phyloP scores from a whole-genome alignment of 2,113 vertebrate genomes.

The Riparia riparia region DNA sequence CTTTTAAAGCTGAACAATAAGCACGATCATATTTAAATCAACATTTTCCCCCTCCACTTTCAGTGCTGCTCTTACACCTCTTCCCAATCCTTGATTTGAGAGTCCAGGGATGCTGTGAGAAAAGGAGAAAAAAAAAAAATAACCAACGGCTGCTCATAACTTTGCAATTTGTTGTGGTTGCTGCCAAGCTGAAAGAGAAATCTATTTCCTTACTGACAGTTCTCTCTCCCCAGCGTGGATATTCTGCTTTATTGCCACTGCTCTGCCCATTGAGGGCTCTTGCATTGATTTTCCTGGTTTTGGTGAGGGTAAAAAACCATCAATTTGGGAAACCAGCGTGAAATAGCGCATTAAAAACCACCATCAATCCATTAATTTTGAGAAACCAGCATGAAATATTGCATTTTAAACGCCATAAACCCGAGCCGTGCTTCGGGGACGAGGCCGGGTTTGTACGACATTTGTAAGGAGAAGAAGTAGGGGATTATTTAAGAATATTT shows the following conservation, averaged over 20 bases:
- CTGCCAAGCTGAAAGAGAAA: constrained; percentile 27
- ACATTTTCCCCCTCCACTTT: background rate
- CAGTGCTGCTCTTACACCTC: background rate
- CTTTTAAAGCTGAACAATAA: background rate
- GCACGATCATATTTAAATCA: accelerated
- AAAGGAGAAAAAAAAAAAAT: background rate
- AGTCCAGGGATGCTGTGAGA: background rate
- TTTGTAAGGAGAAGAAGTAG: background rate
- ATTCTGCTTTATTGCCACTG: background rate
- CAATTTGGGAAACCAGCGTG: background rate
- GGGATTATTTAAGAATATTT: background rate
- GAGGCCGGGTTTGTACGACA: background rate
- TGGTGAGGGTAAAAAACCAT: background rate
- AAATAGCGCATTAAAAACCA: background rate
- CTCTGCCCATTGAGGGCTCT: background rate
- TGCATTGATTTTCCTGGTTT: background rate
- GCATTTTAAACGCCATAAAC: background rate
- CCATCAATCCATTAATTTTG: background rate
- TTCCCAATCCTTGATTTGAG: background rate
- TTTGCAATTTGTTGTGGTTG: background rate
- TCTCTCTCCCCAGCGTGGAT: background rate
- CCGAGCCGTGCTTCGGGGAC: background rate
- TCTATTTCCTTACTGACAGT: constrained; percentile 14
- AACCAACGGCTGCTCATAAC: background rate
- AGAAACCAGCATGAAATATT: background rate